A percentile compares a stretch with the other conserved stretches of the same genome.
Evolutionary conservation across 2,113 vertebrate species (phyloP).

Genomic region (cattle (Bos taurus)): DNA sequence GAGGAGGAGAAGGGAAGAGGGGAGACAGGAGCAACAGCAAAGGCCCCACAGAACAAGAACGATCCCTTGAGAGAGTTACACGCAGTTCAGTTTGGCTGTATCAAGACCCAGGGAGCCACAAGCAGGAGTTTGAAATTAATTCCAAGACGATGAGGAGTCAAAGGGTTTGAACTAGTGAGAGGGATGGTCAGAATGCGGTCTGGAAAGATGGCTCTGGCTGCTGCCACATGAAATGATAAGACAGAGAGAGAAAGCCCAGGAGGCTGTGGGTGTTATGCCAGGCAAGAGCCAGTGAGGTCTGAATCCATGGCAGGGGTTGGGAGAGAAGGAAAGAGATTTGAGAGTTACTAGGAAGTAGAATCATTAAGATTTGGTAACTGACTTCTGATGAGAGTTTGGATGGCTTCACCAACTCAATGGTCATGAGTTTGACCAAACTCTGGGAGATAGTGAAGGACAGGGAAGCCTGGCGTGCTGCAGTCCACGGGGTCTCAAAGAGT

Average conservation of each 20-base stretch:
- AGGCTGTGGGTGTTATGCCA: not conserved
- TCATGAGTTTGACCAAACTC: not conserved
- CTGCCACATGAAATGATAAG: not conserved
- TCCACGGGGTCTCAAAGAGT: not conserved
- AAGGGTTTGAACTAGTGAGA: not conserved
- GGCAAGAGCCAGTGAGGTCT: not conserved
- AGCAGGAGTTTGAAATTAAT: not conserved
- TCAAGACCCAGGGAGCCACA: not conserved
- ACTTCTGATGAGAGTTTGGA: not conserved
- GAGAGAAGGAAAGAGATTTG: not conserved
- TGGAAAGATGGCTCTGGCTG: not conserved
- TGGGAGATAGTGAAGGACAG: not conserved
- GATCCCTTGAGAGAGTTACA: not conserved
- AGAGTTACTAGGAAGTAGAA: not conserved
- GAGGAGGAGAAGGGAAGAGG: not conserved
- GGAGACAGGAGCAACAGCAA: not conserved
- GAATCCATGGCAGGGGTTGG: not conserved
- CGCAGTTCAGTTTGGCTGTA: not conserved
- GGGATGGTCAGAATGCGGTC: fast-evolving
- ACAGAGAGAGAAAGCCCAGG: too few relatives aligned
- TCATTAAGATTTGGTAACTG: not conserved
- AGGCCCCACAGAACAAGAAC: not conserved
- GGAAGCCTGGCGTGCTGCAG: not conserved
- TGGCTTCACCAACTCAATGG: not conserved
- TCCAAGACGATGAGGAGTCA: not conserved